These are phyloP conservation scores for Liopterus haemorrhoidalis DNA, from an alignment of 2,888 invertebrate species.

Conservation along the genomic window DNA sequence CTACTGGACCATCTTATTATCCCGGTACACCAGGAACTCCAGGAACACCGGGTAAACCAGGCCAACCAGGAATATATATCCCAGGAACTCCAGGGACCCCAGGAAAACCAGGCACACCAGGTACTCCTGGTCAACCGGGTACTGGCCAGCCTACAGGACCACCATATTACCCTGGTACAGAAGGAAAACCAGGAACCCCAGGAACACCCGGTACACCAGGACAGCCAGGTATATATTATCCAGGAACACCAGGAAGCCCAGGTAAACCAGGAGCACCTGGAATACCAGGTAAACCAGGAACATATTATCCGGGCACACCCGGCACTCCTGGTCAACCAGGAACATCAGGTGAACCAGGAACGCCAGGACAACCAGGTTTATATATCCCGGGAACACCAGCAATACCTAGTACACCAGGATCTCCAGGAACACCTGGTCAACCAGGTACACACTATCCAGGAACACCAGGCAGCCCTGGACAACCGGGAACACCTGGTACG, in stretches of 20 bases:
- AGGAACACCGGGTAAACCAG: slow-evolving; percentile 30
- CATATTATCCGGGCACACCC: slow-evolving; percentile 24
- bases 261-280: slow-evolving; percentile 29
- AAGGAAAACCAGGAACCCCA: slow-evolving; percentile 19
- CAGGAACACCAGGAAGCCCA: slow-evolving; percentile 28
- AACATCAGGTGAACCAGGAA: slow-evolving; percentile 26
- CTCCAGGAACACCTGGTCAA: slow-evolving; percentile 25
- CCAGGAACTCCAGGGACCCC: slow-evolving; percentile 28
- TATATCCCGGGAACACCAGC: slow-evolving; percentile 27
- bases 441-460: slow-evolving; percentile 32
- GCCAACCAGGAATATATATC: slow-evolving; percentile 24
- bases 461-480: slow-evolving; percentile 32
- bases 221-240: slow-evolving; percentile 17
- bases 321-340: slow-evolving; percentile 26
- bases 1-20: slow-evolving; percentile 7
- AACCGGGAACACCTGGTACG: slow-evolving; percentile 32
- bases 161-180: slow-evolving; percentile 6
- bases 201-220: slow-evolving; percentile 20
- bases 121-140: slow-evolving; percentile 25
- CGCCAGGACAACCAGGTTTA: slow-evolving; percentile 32
- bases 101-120: slow-evolving; percentile 26
- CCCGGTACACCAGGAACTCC: slow-evolving; percentile 12
- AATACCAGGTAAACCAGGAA: slow-evolving; percentile 26
- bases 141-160: slow-evolving; percentile 24
- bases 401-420: slow-evolving; percentile 26